These are phyloP conservation scores for Cisticola juncidis DNA, from an alignment of 2,113 vertebrate genomes.

Conservation along the genomic window DNA sequence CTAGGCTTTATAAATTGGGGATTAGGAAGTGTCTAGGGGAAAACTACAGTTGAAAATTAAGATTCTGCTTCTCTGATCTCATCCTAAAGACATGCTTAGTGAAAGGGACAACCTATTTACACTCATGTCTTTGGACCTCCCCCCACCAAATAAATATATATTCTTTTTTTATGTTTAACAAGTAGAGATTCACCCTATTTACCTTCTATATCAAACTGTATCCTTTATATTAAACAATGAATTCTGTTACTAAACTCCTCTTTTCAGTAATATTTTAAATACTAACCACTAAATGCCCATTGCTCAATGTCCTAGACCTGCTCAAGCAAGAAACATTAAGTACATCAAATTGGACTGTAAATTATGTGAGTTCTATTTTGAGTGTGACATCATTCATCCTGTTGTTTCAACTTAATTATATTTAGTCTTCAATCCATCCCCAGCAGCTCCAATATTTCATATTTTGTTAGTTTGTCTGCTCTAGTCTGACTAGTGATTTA, in stretches of 20 bases:
- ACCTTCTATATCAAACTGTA: not conserved
- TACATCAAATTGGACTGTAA: not conserved
- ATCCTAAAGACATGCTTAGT: not conserved
- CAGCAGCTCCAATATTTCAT: slow-evolving; percentile 28
- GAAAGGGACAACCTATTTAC: not conserved
- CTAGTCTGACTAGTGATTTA: not conserved
- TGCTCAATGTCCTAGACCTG: not conserved
- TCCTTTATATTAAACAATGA: not conserved
- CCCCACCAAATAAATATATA: not conserved
- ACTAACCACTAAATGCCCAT: not conserved
- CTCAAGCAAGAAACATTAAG: not conserved
- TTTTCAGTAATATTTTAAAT: not conserved
- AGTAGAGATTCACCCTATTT: not conserved
- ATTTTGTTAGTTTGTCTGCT: slow-evolving; percentile 26
- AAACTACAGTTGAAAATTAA: not conserved
- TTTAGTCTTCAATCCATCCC: slow-evolving; percentile 14
- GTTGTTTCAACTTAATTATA: slow-evolving; percentile 45
- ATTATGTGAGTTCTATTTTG: not conserved
- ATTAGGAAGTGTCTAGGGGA: not conserved
- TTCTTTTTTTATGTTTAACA: not conserved
- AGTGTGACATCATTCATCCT: slow-evolving; percentile 24
- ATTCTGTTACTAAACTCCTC: not conserved
- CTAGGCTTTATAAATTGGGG: not conserved
- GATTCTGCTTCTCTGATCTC: not conserved
- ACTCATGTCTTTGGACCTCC: not conserved